Percentiles rank a stretch among this genome's conserved stretches.
Evolutionary conservation across 1,140 invertebrate genomes (phyloP).

Genomic region (Psix sp.): DNA sequence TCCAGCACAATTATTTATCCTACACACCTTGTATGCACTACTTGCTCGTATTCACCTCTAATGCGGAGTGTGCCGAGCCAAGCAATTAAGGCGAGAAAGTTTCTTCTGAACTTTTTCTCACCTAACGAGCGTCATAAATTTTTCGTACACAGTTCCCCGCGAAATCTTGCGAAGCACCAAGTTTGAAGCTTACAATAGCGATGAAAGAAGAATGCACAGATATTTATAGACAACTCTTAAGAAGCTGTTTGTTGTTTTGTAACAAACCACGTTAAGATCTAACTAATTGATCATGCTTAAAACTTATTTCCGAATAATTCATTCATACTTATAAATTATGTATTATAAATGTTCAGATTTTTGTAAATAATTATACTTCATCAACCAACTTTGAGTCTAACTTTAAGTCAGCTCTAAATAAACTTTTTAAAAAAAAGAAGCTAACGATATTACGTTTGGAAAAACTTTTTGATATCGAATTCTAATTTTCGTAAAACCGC

Average conservation of each 20-base stretch:
- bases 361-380: too few relatives aligned
- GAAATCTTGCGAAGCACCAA: constrained; percentile 49
- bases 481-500: too few relatives aligned
- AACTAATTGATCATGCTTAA: too few relatives aligned
- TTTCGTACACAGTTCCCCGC: constrained; percentile 64
- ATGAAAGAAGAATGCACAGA: constrained; percentile 71
- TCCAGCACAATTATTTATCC: constrained; percentile 58
- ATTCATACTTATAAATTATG: too few relatives aligned
- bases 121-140: constrained; percentile 75
- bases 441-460: too few relatives aligned
- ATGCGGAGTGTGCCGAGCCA: constrained; percentile 54
- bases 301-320: too few relatives aligned
- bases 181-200: constrained; percentile 62
- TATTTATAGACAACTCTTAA: constrained; percentile 69
- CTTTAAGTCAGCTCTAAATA: too few relatives aligned
- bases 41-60: constrained; percentile 53
- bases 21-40: constrained; percentile 46
- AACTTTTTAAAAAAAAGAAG: too few relatives aligned
- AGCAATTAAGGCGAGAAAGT: constrained; percentile 72
- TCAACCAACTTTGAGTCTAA: too few relatives aligned
- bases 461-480: too few relatives aligned
- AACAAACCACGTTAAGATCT: constrained; percentile 6
- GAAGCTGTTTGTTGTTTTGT: constrained; percentile 8
- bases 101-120: constrained; percentile 69
- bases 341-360: too few relatives aligned